These are phyloP conservation scores for Phoxinus dragarum DNA, from an alignment of 2,797 vertebrate genomes.

Conservation along the genomic window DNA sequence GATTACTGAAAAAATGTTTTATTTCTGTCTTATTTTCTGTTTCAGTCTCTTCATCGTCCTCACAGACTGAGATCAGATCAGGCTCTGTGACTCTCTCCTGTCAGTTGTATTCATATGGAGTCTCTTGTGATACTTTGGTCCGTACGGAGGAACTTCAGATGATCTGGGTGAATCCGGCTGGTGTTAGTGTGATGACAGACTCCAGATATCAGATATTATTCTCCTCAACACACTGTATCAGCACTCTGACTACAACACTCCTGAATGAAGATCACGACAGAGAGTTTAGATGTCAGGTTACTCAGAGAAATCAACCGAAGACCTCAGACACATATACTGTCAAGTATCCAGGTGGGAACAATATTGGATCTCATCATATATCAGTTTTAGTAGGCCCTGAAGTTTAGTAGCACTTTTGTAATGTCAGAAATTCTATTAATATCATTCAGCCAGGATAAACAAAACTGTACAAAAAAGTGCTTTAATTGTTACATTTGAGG, in stretches of 20 bases:
- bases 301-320: neutral
- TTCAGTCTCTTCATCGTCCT: conserved; percentile 18
- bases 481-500: neutral
- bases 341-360: neutral
- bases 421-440: neutral
- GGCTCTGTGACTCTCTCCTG: conserved; percentile 34
- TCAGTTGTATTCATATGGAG: neutral
- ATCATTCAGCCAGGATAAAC: neutral
- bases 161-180: too few species aligned
- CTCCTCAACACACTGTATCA: neutral
- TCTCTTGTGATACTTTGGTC: too few species aligned
- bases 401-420: neutral
- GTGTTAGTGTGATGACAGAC: too few species aligned
- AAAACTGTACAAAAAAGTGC: neutral
- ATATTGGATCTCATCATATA: too few species aligned
- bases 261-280: conserved; percentile 22
- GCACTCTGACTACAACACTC: conserved; percentile 13
- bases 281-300: conserved; percentile 13
- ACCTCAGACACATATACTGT: neutral
- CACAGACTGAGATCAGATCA: conserved; percentile 19
- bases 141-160: too few species aligned
- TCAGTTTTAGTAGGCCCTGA: too few species aligned
- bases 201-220: too few species aligned
- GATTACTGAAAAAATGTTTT: neutral
- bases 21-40: neutral